These are phyloP conservation scores for Ailuropoda melanoleuca DNA, from an alignment of 2,113 vertebrate genomes.

Conservation along the genomic window DNA sequence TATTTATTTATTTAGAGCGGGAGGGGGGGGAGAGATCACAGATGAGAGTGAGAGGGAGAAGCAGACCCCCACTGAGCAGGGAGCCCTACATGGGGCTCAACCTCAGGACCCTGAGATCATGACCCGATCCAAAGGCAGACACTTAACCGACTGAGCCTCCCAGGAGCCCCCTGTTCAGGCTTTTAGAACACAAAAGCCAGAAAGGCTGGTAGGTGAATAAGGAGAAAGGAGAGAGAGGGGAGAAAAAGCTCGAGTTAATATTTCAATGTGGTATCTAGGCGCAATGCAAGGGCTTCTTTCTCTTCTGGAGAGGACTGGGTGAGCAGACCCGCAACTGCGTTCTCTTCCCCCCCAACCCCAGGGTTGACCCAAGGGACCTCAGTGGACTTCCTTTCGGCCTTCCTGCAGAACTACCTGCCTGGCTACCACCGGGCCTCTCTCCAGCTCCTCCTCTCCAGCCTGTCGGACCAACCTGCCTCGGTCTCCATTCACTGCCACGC, in stretches of 20 bases:
- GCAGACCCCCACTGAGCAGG: neutral
- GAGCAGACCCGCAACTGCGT: neutral
- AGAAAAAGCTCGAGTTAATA: too few relatives aligned
- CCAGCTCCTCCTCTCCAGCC: slow-evolving; percentile 79
- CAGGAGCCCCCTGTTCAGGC: neutral
- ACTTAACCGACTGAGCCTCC: neutral
- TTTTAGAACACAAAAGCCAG: slow-evolving; percentile 7
- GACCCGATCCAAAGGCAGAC: neutral
- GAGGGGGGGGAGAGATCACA: neutral
- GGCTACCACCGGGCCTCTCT: slow-evolving; percentile 6
- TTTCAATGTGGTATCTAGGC: neutral
- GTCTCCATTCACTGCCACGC: slow-evolving; percentile 80
- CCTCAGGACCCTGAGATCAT: neutral
- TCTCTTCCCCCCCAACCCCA: slow-evolving; percentile 19
- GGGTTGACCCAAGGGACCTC: slow-evolving; percentile 71
- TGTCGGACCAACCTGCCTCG: slow-evolving; percentile 67
- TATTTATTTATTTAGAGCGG: neutral
- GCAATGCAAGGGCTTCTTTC: neutral
- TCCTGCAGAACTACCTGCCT: slow-evolving; percentile 84
- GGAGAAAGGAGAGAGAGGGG: neutral
- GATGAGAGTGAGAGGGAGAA: too few relatives aligned
- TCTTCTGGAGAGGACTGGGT: neutral
- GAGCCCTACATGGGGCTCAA: neutral
- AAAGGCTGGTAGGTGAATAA: neutral
- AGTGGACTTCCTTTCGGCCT: slow-evolving; percentile 82